These are phyloP conservation scores for Chionodraco myersi DNA, from an alignment of 2,113 vertebrate genomes.

Conservation along the genomic window DNA sequence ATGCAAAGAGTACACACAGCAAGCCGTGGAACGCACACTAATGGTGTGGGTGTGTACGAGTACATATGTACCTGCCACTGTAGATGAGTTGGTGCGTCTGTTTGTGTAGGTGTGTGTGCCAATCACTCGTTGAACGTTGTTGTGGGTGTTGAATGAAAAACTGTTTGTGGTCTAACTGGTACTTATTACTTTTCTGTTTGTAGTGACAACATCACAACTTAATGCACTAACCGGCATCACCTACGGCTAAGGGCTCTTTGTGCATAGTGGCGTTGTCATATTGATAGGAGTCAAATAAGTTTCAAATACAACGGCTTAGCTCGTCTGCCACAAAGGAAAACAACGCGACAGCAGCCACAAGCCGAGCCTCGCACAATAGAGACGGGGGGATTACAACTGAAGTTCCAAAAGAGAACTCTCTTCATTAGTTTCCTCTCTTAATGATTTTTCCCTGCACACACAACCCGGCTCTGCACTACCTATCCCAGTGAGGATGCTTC, in stretches of 20 bases:
- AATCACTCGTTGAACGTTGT: slow-evolving; percentile 54
- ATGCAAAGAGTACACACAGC: slow-evolving; percentile 56
- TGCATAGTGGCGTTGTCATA: slow-evolving; percentile 30
- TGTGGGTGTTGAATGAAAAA: slow-evolving; percentile 31
- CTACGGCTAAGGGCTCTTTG: slow-evolving; percentile 25
- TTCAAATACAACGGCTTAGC: slow-evolving; percentile 18
- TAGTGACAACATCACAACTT: slow-evolving; percentile 40
- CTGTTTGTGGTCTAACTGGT: slow-evolving; percentile 64
- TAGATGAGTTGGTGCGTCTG: slow-evolving; percentile 38
- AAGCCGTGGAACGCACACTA: slow-evolving; percentile 39
- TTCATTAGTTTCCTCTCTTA: slow-evolving; percentile 54
- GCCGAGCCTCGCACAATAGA: slow-evolving; percentile 19
- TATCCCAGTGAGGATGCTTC: slow-evolving; percentile 44
- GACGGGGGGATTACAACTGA: slow-evolving; percentile 42
- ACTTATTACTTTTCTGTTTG: slow-evolving; percentile 49
- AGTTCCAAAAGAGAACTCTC: slow-evolving; percentile 39
- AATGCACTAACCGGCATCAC: slow-evolving; percentile 33
- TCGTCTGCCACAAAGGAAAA: slow-evolving; percentile 40
- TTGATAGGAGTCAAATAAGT: slow-evolving; percentile 16
- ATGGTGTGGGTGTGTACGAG: slow-evolving; percentile 34
- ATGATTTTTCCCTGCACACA: slow-evolving; percentile 42
- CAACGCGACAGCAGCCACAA: slow-evolving; percentile 19
- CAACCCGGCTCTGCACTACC: slow-evolving; percentile 36
- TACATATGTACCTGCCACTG: slow-evolving; percentile 44
- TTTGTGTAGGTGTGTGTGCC: slow-evolving; percentile 42